phyloP scores from a whole-genome alignment of 2,888 invertebrate genomes.

The Hymenopus coronatus region DNA sequence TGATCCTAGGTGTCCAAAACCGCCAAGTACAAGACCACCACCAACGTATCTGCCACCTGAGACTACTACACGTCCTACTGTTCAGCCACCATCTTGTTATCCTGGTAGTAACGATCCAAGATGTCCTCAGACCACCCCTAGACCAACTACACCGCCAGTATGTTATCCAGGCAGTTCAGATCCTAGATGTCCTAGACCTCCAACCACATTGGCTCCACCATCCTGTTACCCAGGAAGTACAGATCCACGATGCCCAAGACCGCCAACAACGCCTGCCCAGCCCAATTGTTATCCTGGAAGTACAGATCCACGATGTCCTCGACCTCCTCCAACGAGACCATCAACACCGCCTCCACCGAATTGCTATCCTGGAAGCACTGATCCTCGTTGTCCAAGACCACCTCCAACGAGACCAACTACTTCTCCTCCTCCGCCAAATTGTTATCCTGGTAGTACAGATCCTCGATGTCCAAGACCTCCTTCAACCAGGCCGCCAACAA shows the following conservation, averaged over 20 bases:
- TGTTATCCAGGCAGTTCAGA: neutral
- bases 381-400: neutral
- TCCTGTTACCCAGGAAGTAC: constrained; percentile 32
- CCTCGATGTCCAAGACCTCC: constrained; percentile 26
- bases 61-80: constrained; percentile 36
- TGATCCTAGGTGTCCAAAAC: constrained; percentile 23
- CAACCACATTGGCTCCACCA: constrained; percentile 14
- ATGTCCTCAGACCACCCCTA: constrained; percentile 29
- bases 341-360: neutral
- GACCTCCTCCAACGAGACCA: constrained; percentile 2
- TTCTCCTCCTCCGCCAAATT: constrained; percentile 33
- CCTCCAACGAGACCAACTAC: neutral
- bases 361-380: neutral
- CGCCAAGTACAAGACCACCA: constrained; percentile 35
- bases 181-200: neutral
- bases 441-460: constrained; percentile 43
- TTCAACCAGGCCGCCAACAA: neutral
- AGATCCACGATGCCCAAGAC: constrained; percentile 30
- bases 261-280: constrained; percentile 29
- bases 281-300: constrained; percentile 42
- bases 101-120: constrained; percentile 34
- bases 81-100: constrained; percentile 38
- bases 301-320: constrained; percentile 23
- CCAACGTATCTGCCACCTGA: constrained; percentile 44
- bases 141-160: neutral